Conservation (phyloP, 2,113 vertebrate genomes). For the Marcusenius ussheri region DNA sequence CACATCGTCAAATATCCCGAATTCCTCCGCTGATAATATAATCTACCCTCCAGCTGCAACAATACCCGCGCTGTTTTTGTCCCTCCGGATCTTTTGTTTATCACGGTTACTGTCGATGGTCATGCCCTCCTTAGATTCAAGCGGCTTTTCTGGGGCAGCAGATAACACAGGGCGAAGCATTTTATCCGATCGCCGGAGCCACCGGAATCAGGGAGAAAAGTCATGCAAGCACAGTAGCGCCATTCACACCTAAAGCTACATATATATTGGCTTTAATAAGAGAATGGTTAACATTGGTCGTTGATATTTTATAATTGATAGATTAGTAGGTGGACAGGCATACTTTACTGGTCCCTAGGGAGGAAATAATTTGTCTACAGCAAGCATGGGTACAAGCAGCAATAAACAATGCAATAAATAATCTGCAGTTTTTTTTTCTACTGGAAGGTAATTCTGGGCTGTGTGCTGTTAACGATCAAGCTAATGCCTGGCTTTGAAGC, state of each 20-base stretch:
- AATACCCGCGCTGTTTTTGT: slow-evolving; percentile 45
- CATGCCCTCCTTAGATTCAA: not conserved
- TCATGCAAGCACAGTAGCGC: not conserved
- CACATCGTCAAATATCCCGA: slow-evolving; percentile 45
- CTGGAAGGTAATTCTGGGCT: not conserved
- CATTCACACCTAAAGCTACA: not conserved
- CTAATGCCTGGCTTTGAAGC: not conserved
- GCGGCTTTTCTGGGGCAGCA: not conserved
- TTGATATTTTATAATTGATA: not conserved
- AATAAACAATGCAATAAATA: not conserved
- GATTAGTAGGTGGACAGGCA: not conserved
- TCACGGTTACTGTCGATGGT: not conserved
- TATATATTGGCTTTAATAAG: not conserved
- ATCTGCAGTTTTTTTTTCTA: not conserved
- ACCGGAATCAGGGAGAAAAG: slow-evolving; percentile 24
- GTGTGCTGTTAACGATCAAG: not conserved
- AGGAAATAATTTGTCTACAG: not conserved
- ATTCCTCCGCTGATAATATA: slow-evolving; percentile 53
- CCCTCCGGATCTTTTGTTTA: slow-evolving; percentile 13
- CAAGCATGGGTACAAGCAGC: not conserved
- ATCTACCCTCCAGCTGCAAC: slow-evolving; percentile 44
- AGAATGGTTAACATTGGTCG: not conserved
- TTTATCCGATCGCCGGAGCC: not conserved
- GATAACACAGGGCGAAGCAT: not conserved
- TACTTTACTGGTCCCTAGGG: not conserved